phyloP scores from a whole-genome alignment of 2,113 vertebrate genomes.

The Morone chrysops region DNA sequence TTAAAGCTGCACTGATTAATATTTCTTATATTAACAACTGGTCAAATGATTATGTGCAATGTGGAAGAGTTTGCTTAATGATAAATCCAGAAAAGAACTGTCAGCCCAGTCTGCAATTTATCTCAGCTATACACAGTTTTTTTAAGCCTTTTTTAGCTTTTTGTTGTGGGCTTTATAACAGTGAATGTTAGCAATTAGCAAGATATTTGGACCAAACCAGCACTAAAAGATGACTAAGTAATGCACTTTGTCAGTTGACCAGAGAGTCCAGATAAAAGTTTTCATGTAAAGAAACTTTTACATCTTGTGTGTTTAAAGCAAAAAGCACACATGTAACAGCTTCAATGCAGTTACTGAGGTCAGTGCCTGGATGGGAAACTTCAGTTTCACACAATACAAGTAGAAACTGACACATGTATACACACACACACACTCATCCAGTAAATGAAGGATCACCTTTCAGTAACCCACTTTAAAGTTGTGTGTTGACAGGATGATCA shows the following conservation, averaged over 20 bases:
- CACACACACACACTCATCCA: slow-evolving; percentile 13
- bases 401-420: not conserved
- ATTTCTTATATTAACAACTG: not conserved
- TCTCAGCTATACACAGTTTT: not conserved
- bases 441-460: slow-evolving; percentile 56
- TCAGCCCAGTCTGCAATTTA: not conserved
- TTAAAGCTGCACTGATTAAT: not conserved
- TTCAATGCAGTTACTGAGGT: not conserved
- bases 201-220: not conserved
- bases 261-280: too few relatives aligned
- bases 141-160: not conserved
- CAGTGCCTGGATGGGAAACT: not conserved
- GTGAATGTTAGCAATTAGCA: not conserved
- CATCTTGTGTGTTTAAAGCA: not conserved
- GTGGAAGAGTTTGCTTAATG: not conserved
- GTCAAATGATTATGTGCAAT: not conserved
- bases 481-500: slow-evolving; percentile 64
- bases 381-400: slow-evolving; percentile 19
- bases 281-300: not conserved
- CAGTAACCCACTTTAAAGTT: slow-evolving; percentile 63
- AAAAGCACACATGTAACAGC: not conserved
- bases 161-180: not conserved
- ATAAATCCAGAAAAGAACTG: not conserved
- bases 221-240: not conserved
- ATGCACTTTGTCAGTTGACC: not conserved